Conservation (phyloP, 2,113 vertebrate species). For the Nycticorax nycticorax region DNA sequence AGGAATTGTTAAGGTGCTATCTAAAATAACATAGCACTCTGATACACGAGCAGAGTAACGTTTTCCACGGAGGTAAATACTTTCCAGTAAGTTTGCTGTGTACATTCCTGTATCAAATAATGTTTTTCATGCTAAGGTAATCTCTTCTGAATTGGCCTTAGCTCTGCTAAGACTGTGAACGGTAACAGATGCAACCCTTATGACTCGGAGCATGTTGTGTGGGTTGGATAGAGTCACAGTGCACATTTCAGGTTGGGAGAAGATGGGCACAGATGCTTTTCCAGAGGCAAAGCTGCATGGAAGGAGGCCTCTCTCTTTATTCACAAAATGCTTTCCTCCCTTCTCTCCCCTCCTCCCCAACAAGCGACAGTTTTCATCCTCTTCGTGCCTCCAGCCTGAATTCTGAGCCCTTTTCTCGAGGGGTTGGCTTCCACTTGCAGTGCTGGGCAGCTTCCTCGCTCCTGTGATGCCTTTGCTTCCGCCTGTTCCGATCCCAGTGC, state of each 20-base stretch:
- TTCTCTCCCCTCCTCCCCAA: background rate
- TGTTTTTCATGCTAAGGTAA: background rate
- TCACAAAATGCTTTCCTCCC: background rate
- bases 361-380: background rate
- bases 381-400: background rate
- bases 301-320: background rate
- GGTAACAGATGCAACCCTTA: background rate
- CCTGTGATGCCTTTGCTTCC: background rate
- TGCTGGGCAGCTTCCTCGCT: background rate
- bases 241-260: background rate
- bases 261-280: conserved; percentile 23
- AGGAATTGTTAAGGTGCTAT: background rate
- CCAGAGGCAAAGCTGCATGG: conserved; percentile 7
- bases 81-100: background rate
- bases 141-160: background rate
- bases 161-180: background rate
- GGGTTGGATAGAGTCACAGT: background rate
- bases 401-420: background rate
- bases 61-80: background rate
- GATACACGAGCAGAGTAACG: background rate
- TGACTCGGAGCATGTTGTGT: background rate
- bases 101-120: background rate
- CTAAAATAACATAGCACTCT: background rate
- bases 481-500: background rate
- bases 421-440: background rate